Base-by-base conservation (phyloP, 2,888 invertebrate species). In the Meiosimyza decipiens region DNA sequence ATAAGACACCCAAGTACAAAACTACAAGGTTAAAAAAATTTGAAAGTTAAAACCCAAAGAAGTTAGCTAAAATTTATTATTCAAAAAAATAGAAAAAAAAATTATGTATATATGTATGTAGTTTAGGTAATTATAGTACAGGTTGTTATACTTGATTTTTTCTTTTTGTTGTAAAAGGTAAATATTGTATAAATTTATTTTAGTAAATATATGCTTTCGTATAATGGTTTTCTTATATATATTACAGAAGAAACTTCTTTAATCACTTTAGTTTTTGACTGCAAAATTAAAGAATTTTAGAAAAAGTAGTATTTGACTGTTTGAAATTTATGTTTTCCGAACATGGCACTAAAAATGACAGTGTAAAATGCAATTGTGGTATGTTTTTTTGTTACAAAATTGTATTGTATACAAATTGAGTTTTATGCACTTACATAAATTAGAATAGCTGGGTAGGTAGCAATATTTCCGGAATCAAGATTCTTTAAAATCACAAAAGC, bases 11-110 rank as follows among this genome's bases (percentile, higher is more conserved):
- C 15, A 13, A 28, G 40, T 40, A 40, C 40, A 40, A 40, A 40
- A 40, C 6, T 40, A 40, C 40, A 40, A 40, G 40, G 40, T 40
- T 40, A 40, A 40, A 9, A 40, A 0, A 7, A 40, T 40, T 40
- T 40, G 40, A 40, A 40, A 40, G 2, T 40, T 40, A 40, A 9
- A 40, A 40, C 40, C 40, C 40, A 40, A 40, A 40, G 40, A 40
- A 40, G 40, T 40, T 40, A 40, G 9, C 40, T 40, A 40, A 40
- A 40, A 40, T 40, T 47, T 68, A 28, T 55, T 62, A 52, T 51
- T 70, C 60, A 33, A 52, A 62, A 16, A 33, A 52, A 62, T 16
- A 50, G 62, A 47, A 55, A 63, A 71, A 54, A 71, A 9, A 55
- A 13, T 13, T 33, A n/a, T 49, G 15, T 71, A 28, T 64, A 64